A percentile compares a stretch with the other conserved stretches of the same genome.
Conservation (phyloP, 1,140 invertebrate species). For the Ceratitis capitata region DNA sequence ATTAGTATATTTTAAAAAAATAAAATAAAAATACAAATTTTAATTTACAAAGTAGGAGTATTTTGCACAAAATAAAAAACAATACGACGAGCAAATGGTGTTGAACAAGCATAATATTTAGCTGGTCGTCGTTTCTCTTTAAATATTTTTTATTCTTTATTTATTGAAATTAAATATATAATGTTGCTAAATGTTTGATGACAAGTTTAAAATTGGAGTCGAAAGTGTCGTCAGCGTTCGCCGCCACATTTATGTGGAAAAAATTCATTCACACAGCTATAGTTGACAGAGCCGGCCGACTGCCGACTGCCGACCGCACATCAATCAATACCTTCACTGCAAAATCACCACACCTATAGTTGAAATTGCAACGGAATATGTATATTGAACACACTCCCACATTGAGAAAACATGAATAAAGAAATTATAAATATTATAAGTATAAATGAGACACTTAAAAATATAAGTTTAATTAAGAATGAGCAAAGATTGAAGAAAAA, state of each 20-base stretch:
- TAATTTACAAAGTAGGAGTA: background rate
- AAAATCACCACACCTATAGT: background rate
- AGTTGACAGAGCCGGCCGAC: too few species aligned
- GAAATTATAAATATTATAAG: background rate
- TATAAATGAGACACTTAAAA: slow-evolving; percentile 34
- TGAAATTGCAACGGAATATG: slow-evolving; percentile 24
- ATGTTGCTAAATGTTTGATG: background rate
- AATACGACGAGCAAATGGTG: background rate
- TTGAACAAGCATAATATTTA: background rate
- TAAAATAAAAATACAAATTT: background rate
- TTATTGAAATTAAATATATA: background rate
- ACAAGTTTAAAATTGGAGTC: background rate
- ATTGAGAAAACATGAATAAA: background rate
- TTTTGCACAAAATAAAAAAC: background rate
- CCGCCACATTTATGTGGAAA: too few species aligned
- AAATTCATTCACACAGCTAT: background rate
- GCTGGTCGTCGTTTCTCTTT: background rate
- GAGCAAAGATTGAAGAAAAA: slow-evolving; percentile 7
- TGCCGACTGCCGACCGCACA: background rate
- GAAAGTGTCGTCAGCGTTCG: background rate
- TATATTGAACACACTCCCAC: slow-evolving; percentile 3
- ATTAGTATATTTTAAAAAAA: background rate
- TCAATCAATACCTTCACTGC: background rate
- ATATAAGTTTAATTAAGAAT: slow-evolving; percentile 28
- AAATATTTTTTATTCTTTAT: background rate